Evolutionary conservation across 2,888 invertebrate genomes (phyloP).

Genomic region (Raillietiella orientalis): DNA sequence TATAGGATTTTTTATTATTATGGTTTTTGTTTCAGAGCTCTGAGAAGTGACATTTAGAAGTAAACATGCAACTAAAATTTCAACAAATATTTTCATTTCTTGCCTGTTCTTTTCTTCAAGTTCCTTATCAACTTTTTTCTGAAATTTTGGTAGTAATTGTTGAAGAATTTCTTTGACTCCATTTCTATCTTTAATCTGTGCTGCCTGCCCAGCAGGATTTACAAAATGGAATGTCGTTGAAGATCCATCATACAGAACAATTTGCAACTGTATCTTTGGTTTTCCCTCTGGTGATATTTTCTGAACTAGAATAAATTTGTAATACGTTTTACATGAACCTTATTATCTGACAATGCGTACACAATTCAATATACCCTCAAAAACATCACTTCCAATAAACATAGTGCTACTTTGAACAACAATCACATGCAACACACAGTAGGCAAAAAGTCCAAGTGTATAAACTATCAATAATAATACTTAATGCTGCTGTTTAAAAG

Average conservation of each 20-base stretch:
- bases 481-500: too few relatives aligned
- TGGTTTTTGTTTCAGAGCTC: too few relatives aligned
- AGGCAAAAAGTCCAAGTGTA: too few relatives aligned
- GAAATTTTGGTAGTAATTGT: conserved; percentile 67
- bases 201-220: conserved; percentile 43
- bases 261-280: conserved; percentile 88
- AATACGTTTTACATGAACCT: too few relatives aligned
- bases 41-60: too few relatives aligned
- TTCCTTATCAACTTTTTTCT: conserved; percentile 61
- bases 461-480: too few relatives aligned
- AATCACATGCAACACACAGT: too few relatives aligned
- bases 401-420: too few relatives aligned
- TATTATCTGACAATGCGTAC: background rate
- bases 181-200: conserved; percentile 64
- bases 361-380: too few relatives aligned
- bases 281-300: conserved; percentile 85
- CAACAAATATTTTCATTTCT: conserved; percentile 6
- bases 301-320: conserved; percentile 34
- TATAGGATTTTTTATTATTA: too few relatives aligned
- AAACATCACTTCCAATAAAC: too few relatives aligned
- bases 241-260: conserved; percentile 69
- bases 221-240: conserved; percentile 94
- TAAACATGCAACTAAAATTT: background rate
- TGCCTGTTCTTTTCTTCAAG: conserved; percentile 54
- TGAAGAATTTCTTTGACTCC: conserved; percentile 70